phyloP scores from a whole-genome alignment of 2,113 vertebrate species.

The Chascanopsetta lugubris region DNA sequence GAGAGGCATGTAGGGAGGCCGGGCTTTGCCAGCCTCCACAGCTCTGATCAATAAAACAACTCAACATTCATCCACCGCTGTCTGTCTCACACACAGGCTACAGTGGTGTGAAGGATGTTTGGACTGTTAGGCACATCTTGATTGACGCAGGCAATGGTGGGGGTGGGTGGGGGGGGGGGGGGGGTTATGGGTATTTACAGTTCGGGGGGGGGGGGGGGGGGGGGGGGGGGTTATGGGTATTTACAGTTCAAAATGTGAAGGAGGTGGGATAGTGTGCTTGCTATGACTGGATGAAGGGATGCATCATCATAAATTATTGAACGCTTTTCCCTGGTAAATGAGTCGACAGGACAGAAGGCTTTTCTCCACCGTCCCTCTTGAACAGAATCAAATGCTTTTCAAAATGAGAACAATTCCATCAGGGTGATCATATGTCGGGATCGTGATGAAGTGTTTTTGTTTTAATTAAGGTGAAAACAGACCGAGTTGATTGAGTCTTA shows the following conservation, averaged over 20 bases:
- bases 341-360: not conserved
- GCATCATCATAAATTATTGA: slow-evolving; percentile 2
- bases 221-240: slow-evolving; percentile 1
- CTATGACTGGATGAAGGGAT: not conserved
- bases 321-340: not conserved
- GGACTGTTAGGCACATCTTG: slow-evolving; percentile 25
- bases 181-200: slow-evolving; percentile 13
- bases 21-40: slow-evolving; percentile 56
- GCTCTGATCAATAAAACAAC: slow-evolving; percentile 73
- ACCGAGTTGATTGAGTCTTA: not conserved
- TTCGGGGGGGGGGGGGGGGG: slow-evolving; percentile 9
- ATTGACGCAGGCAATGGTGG: slow-evolving; percentile 21
- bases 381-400: not conserved
- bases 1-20: slow-evolving; percentile 52
- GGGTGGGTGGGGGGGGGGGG: too few species aligned
- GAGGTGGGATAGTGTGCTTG: not conserved
- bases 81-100: slow-evolving; percentile 45
- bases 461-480: too few species aligned
- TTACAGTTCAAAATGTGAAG: slow-evolving; percentile 16
- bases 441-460: too few species aligned
- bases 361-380: not conserved
- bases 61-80: slow-evolving; percentile 65
- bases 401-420: not conserved
- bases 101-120: slow-evolving; percentile 40
- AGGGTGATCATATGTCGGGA: too few species aligned